Base-by-base conservation (phyloP, 1,140 invertebrate species). In the Maniola jurtina region DNA sequence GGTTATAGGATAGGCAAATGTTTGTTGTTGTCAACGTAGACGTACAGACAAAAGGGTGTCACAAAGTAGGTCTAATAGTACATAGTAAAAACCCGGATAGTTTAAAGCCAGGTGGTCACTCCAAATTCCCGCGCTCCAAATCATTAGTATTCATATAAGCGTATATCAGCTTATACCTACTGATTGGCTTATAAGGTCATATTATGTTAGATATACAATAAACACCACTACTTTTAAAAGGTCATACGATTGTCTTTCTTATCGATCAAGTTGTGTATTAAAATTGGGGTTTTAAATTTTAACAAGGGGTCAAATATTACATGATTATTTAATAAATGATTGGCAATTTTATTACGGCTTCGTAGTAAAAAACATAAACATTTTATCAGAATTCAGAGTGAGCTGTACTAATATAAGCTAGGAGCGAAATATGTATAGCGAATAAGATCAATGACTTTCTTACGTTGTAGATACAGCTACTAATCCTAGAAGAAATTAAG, bases 71-170 rank as follows among this genome's bases (percentile, higher is more conserved):
- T 45, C 0, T 11, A 45, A 45, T 13, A 13, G 13, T 34, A 55
- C 9, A 34, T 8, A 34, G 14, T 38, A 58, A 58, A 64, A 38
- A 64, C 42, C 34, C 55, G 15, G 63, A 45, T 50, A 64, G 35
- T 5, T 0, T 34, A 9, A 55, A 48, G 10, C 15, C 66, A 63
- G 66, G 60, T 68, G 66, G 60, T 58, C 54, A 67, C 40, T 11
- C 9, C 52, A 36, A 13, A 45, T 58, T 63, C 65, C 65, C 65
- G 54, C 65, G 66, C 55, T 61, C n/a, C 14, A 14, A 9, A 38
- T 68, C 64, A 68, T 68, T 68, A 62, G 60, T 50, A 68, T 68
- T 68, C 66, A 50, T 66, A 54, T 61, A 42, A 45, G 47, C 58
- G 58, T 47, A 16, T 66, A 36, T 57, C n/a, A 55, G 15, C 52